phyloP scores from a whole-genome alignment of 1,140 invertebrate genomes.

The Listronotus oregonensis region DNA sequence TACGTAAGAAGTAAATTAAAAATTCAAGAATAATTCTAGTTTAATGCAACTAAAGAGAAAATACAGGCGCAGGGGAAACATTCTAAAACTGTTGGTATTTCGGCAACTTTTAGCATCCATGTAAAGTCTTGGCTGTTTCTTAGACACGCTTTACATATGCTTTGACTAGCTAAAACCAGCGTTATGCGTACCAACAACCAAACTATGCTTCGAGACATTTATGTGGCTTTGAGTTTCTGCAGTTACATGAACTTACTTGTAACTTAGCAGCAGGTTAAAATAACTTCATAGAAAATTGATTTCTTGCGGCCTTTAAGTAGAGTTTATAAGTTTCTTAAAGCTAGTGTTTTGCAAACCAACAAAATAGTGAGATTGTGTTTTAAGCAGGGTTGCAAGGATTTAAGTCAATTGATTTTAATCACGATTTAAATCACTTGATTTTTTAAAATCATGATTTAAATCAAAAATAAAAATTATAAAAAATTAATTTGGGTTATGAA shows the following conservation, averaged over 20 bases:
- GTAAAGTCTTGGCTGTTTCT: not conserved
- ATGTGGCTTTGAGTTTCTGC: slow-evolving; percentile 30
- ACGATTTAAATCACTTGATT: too few species aligned
- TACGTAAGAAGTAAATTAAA: too few species aligned
- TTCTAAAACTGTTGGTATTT: not conserved
- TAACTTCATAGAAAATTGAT: slow-evolving; percentile 23
- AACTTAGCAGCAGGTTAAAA: slow-evolving; percentile 19
- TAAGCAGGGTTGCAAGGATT: too few species aligned
- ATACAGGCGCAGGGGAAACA: not conserved
- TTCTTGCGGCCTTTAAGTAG: not conserved
- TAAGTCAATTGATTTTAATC: too few species aligned
- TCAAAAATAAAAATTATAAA: too few species aligned
- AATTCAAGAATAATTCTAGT: too few species aligned
- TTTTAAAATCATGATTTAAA: too few species aligned
- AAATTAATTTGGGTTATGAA: too few species aligned
- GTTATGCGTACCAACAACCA: slow-evolving; percentile 25
- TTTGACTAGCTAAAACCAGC: slow-evolving; percentile 27
- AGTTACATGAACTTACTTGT: slow-evolving; percentile 28
- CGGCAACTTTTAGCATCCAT: not conserved
- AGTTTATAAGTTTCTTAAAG: not conserved
- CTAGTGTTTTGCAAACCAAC: too few species aligned
- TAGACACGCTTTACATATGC: slow-evolving; percentile 2
- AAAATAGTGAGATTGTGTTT: too few species aligned
- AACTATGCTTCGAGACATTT: slow-evolving; percentile 35
- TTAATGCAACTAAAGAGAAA: too few species aligned